Evolutionary conservation across 1,140 invertebrate species (phyloP).

Genomic region (Idris sp.): DNA sequence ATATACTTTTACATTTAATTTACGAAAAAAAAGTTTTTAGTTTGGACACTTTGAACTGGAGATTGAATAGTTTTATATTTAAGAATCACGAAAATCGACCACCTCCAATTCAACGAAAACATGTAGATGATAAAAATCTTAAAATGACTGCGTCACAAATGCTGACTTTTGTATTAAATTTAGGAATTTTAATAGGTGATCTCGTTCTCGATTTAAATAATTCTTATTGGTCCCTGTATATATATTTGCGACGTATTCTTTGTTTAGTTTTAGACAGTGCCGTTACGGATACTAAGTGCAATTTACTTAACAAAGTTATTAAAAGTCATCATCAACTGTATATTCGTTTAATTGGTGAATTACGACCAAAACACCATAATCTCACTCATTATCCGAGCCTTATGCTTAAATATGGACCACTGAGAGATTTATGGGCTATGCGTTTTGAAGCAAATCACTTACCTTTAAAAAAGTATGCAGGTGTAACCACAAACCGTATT

Average conservation of each 20-base stretch:
- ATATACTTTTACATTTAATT: constrained; percentile 9
- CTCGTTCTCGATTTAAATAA: not conserved
- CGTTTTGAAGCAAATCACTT: constrained; percentile 5
- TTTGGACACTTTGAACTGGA: constrained; percentile 22
- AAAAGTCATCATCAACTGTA: not conserved
- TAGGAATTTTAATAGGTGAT: constrained; percentile 17
- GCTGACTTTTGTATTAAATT: constrained; percentile 1
- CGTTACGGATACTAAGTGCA: not conserved
- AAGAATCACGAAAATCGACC: constrained; percentile 9
- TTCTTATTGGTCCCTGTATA: constrained; percentile 18
- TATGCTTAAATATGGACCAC: constrained; percentile 9
- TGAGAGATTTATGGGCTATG: constrained; percentile 8
- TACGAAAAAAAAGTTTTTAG: constrained; percentile 7
- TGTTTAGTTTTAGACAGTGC: constrained; percentile 1
- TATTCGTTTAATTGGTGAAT: constrained; percentile 1
- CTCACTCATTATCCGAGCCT: constrained; percentile 9
- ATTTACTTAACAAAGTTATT: not conserved
- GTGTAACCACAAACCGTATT: not conserved
- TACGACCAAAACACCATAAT: constrained; percentile 14
- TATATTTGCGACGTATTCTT: not conserved
- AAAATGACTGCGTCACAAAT: constrained; percentile 28
- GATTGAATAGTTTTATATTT: constrained; percentile 1
- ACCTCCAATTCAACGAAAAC: constrained; percentile 1
- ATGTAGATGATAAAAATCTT: constrained; percentile 4
- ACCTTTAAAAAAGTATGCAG: constrained; percentile 4